phyloP scores from a whole-genome alignment of 1,140 invertebrate species.

The Acyrthosiphon pisum region DNA sequence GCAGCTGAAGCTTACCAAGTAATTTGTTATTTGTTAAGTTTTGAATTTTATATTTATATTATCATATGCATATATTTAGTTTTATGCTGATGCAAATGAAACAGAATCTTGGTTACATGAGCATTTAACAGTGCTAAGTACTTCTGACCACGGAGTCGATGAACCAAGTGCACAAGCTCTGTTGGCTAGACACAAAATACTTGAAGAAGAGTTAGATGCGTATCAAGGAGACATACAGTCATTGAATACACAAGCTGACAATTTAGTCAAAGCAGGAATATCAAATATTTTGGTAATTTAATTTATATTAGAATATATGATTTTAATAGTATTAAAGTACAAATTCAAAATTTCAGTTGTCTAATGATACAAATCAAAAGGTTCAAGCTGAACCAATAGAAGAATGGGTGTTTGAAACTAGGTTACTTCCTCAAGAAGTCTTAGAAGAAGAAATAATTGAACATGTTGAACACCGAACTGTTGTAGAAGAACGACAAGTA shows the following conservation, averaged over 20 bases:
- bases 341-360: conserved; percentile 64
- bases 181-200: conserved; percentile 82
- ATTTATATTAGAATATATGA: not conserved
- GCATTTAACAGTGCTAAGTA: conserved; percentile 86
- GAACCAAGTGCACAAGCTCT: conserved; percentile 87
- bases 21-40: not conserved
- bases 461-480: conserved; percentile 80
- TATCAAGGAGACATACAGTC: conserved; percentile 89
- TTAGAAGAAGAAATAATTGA: conserved; percentile 91
- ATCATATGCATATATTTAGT: conserved; percentile 67
- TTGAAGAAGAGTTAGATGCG: conserved; percentile 90
- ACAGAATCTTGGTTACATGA: conserved; percentile 97
- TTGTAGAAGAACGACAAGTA: conserved; percentile 84
- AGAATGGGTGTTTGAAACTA: conserved; percentile 78
- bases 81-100: conserved; percentile 96
- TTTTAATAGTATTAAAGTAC: not conserved
- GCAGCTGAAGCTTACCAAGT: conserved; percentile 92
- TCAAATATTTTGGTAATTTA: conserved; percentile 72
- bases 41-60: not conserved
- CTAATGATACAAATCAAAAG: conserved; percentile 71
- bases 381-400: conserved; percentile 70
- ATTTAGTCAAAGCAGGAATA: conserved; percentile 80
- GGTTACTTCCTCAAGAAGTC: conserved; percentile 85
- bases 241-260: conserved; percentile 83
- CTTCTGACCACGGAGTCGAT: conserved; percentile 86